A percentile compares a stretch with the other conserved stretches of the same genome.
Conservation (phyloP, 2,797 vertebrate genomes). For the Pteronotus mesoamericanus region DNA sequence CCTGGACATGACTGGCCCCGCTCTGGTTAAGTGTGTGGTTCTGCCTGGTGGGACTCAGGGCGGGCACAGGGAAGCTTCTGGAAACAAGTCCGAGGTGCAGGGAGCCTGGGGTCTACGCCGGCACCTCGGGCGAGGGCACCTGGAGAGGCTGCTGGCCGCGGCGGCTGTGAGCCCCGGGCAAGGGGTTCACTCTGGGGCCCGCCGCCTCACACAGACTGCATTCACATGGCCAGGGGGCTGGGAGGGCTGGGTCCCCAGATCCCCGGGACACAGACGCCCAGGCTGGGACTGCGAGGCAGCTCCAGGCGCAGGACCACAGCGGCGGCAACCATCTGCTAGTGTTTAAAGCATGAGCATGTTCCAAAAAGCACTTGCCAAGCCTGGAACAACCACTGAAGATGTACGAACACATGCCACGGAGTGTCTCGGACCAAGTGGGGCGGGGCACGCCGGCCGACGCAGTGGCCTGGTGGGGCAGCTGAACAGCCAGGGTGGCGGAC, state of each 20-base stretch:
- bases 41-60: neutral
- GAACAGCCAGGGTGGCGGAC: neutral
- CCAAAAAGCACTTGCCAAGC: neutral
- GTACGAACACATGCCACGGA: rapidly evolving
- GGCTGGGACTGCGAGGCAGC: neutral
- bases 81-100: rapidly evolving
- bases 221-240: neutral
- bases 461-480: neutral
- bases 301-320: neutral
- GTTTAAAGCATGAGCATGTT: neutral
- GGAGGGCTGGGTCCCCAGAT: neutral
- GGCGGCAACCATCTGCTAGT: too few relatives aligned
- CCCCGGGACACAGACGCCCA: rapidly evolving
- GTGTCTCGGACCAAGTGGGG: neutral
- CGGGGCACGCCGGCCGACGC: rapidly evolving
- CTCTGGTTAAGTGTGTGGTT: neutral
- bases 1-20: neutral
- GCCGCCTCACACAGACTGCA: neutral
- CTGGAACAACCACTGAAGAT: rapidly evolving
- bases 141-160: neutral
- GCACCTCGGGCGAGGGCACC: neutral
- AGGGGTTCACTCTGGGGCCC: neutral
- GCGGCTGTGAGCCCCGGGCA: neutral
- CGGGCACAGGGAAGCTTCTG: neutral
- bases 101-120: rapidly evolving